Conservation (phyloP, 2,888 invertebrate genomes). For the Drosophila engyochracea region DNA sequence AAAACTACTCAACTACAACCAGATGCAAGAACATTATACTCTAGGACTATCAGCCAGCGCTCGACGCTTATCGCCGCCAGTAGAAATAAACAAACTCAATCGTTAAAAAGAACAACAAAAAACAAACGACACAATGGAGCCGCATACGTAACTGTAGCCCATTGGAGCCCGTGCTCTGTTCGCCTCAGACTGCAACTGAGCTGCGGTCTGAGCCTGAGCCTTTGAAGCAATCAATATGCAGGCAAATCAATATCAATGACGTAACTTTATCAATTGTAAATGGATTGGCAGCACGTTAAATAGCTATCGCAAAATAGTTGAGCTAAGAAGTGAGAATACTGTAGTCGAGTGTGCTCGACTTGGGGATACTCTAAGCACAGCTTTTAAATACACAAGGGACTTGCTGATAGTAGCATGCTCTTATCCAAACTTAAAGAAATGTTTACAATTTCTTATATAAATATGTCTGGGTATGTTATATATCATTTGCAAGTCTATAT, state of each 20-base stretch:
- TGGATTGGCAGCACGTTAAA: conserved; percentile 2
- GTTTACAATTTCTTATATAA: not conserved
- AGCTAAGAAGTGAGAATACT: not conserved
- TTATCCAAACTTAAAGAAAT: not conserved
- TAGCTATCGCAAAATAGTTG: not conserved
- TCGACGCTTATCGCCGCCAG: conserved; percentile 34
- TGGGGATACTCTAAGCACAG: not conserved
- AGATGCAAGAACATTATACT: conserved; percentile 29
- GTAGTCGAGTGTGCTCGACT: not conserved
- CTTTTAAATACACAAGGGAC: not conserved
- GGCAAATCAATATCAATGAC: not conserved
- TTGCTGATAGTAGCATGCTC: not conserved
- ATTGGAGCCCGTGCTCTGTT: not conserved
- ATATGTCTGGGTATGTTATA: not conserved
- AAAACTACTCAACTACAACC: not conserved
- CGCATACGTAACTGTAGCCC: conserved; percentile 6
- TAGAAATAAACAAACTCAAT: conserved; percentile 45
- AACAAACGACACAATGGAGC: conserved; percentile 23
- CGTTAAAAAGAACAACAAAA: conserved; percentile 13
- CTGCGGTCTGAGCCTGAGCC: not conserved
- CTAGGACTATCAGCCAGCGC: conserved; percentile 32
- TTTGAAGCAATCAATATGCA: not conserved
- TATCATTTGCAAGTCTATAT: not conserved
- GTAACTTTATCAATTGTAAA: conserved; percentile 3
- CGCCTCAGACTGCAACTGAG: not conserved